These are phyloP conservation scores for Phengaris arion DNA, from an alignment of 2,888 invertebrate species.

Conservation along the genomic window DNA sequence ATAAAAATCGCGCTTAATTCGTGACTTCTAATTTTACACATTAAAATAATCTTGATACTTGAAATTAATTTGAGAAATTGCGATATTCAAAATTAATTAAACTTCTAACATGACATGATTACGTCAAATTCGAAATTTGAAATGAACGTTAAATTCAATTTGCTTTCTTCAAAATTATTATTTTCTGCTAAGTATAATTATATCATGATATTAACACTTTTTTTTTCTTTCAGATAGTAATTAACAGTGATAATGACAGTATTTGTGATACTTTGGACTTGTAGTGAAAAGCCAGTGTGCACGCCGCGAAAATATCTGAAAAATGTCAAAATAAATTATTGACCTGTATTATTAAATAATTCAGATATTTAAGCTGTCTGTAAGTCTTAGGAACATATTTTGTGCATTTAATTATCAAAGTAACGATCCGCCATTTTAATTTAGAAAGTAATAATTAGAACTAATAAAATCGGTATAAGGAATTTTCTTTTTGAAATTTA, in stretches of 20 bases:
- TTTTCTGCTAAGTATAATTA: neutral
- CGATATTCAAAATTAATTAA: neutral
- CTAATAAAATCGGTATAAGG: neutral
- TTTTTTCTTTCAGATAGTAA: constrained; percentile 7
- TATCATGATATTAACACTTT: neutral
- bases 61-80: neutral
- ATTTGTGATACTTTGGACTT: constrained; percentile 27
- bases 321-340: neutral
- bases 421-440: constrained; percentile 18
- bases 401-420: constrained; percentile 24
- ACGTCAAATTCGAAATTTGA: neutral
- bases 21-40: neutral
- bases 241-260: constrained; percentile 22
- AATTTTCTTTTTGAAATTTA: neutral
- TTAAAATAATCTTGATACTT: neutral
- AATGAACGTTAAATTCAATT: too few relatives aligned
- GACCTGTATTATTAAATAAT: constrained; percentile 5
- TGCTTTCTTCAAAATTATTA: neutral
- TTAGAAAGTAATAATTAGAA: constrained; percentile 21
- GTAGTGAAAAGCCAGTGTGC: constrained; percentile 24
- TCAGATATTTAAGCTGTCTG: constrained; percentile 22
- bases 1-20: constrained; percentile 3
- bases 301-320: constrained; percentile 1
- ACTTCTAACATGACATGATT: too few relatives aligned
- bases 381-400: constrained; percentile 3